Percentiles rank a stretch among this genome's conserved stretches.
Conservation (phyloP, 1,140 invertebrate genomes). For the Hylaeus anthracinus region DNA sequence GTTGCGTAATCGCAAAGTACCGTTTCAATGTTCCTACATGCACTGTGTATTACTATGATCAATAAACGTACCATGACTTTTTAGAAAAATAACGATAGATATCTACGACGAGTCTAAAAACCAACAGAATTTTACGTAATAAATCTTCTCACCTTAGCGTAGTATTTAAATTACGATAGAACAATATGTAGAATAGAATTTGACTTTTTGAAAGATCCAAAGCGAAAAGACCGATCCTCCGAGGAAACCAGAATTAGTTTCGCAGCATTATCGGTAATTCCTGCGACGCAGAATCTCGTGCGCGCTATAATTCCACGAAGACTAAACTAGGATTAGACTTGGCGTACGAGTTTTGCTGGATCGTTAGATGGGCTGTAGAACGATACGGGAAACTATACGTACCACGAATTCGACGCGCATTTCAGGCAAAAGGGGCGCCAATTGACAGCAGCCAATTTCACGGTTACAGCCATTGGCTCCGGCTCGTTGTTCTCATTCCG, state of each 20-base stretch:
- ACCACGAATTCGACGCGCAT: neutral
- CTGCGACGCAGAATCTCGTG: neutral
- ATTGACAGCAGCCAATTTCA: conserved; percentile 10
- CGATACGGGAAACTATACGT: neutral
- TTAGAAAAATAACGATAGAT: conserved; percentile 6
- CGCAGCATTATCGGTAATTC: neutral
- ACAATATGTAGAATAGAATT: too few relatives aligned
- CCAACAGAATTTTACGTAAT: too few relatives aligned
- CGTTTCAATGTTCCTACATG: conserved; percentile 47
- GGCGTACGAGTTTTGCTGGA: too few relatives aligned
- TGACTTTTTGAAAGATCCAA: neutral
- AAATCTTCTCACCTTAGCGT: too few relatives aligned
- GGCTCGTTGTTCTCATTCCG: conserved; percentile 13
- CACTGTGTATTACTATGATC: conserved; percentile 39
- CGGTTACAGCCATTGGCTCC: neutral
- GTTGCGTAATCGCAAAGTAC: conserved; percentile 31
- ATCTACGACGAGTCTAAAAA: neutral
- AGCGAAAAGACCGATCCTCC: neutral
- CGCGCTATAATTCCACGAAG: neutral
- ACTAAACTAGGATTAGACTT: neutral
- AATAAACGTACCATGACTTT: conserved; percentile 46
- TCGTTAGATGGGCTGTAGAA: neutral
- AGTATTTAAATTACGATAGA: too few relatives aligned
- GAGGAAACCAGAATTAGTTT: neutral
- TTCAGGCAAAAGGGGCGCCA: neutral